Conservation (phyloP, 2,888 invertebrate genomes). For the Tethea ocularis region DNA sequence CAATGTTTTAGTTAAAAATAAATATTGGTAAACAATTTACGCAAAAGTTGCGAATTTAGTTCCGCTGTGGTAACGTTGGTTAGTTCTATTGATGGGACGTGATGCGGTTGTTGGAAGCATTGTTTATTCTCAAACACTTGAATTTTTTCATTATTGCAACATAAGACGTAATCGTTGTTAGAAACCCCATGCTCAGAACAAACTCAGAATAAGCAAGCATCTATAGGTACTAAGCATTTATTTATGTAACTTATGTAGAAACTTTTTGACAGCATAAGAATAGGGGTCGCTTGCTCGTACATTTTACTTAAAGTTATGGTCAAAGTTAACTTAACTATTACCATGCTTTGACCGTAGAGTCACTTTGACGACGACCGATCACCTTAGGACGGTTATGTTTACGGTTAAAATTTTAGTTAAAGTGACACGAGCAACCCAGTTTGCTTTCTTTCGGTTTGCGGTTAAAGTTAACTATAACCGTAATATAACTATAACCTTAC, state of each 20-base stretch:
- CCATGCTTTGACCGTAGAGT: too few relatives aligned
- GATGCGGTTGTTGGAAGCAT: background rate
- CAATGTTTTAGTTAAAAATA: conserved; percentile 22
- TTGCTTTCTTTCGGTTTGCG: too few relatives aligned
- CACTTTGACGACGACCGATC: too few relatives aligned
- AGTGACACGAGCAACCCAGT: too few relatives aligned
- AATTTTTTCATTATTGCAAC: background rate
- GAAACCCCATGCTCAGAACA: background rate
- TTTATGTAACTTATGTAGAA: background rate
- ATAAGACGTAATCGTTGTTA: background rate
- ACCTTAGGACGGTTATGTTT: too few relatives aligned
- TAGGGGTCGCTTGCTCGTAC: too few relatives aligned
- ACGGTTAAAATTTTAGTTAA: too few relatives aligned
- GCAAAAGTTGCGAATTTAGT: conserved; percentile 5
- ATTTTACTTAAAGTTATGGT: too few relatives aligned
- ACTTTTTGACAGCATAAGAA: too few relatives aligned
- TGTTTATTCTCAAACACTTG: background rate
- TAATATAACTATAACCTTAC: too few relatives aligned
- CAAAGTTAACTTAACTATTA: too few relatives aligned
- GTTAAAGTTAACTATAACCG: too few relatives aligned
- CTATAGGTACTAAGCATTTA: background rate
- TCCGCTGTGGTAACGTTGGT: conserved; percentile 8
- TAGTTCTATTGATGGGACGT: conserved; percentile 2
- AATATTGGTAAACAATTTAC: conserved; percentile 15
- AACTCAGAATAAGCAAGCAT: background rate